A percentile compares a stretch with the other conserved stretches of the same genome.
These are phyloP conservation scores for Diarsia rubi DNA, from an alignment of 2,888 invertebrate species.

Conservation along the genomic window DNA sequence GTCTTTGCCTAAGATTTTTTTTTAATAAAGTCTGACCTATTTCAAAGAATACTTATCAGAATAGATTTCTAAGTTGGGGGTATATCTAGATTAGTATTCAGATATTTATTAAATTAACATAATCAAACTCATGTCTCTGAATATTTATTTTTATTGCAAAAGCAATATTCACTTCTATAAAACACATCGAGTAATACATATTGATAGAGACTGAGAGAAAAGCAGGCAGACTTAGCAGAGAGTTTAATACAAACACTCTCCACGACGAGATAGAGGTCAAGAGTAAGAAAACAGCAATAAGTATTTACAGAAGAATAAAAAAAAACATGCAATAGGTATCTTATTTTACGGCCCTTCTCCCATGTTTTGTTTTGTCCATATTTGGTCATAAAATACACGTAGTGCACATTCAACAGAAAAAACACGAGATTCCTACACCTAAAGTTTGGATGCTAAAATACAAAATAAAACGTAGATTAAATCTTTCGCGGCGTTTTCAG, in stretches of 20 bases:
- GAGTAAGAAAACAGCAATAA: not conserved
- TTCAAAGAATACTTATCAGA: not conserved
- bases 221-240: not conserved
- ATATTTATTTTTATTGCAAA: slow-evolving; percentile 9
- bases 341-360: not conserved
- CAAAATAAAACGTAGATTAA: not conserved
- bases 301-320: not conserved
- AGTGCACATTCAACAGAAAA: not conserved
- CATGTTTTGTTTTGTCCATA: not conserved
- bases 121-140: not conserved
- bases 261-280: no score
- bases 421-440: not conserved
- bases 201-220: not conserved
- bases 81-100: not conserved
- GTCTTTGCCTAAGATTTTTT: no score
- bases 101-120: slow-evolving; percentile 1
- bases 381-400: not conserved
- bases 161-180: not conserved
- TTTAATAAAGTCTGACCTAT: not conserved
- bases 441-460: not conserved
- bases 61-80: not conserved
- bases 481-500: not conserved
- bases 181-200: not conserved
- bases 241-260: not conserved
- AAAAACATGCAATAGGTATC: not conserved